phyloP scores from a whole-genome alignment of 30 jellyfish, hydroid and myxozoan species.

The Sanderia malayensis region DNA sequence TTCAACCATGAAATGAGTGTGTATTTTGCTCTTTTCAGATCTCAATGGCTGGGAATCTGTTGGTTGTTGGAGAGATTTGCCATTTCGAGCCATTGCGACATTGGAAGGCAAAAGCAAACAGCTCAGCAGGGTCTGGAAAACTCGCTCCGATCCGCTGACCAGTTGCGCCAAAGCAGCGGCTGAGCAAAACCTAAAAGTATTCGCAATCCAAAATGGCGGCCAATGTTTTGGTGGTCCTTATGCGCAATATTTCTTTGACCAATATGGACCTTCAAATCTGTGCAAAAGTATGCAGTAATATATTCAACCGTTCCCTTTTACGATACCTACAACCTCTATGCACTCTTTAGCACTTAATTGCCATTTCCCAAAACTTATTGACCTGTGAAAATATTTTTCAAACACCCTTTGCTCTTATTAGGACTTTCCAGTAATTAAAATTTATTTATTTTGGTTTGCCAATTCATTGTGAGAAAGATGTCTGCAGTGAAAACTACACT shows the following conservation, averaged over 20 bases:
- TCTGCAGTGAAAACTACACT: too few relatives aligned
- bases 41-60: conserved; percentile 68
- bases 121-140: conserved; percentile 52
- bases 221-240: conserved; percentile 88
- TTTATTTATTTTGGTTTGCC: background rate
- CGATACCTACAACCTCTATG: too few relatives aligned
- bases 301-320: too few relatives aligned
- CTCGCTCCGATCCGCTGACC: conserved; percentile 64
- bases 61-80: conserved; percentile 98
- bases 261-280: conserved; percentile 96
- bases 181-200: conserved; percentile 51
- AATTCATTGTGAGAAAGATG: too few relatives aligned
- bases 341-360: too few relatives aligned
- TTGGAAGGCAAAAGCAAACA: conserved; percentile 79
- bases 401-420: background rate
- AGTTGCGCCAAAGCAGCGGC: conserved; percentile 87
- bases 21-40: background rate
- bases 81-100: conserved; percentile 73
- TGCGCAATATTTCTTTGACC: conserved; percentile 66
- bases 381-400: too few relatives aligned
- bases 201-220: conserved; percentile 98
- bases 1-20: too few relatives aligned
- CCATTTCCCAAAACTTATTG: too few relatives aligned
- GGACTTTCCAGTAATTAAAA: background rate
- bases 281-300: conserved; percentile 88